phyloP scores from a whole-genome alignment of 2,888 invertebrate species.

The Dasypolia templi region DNA sequence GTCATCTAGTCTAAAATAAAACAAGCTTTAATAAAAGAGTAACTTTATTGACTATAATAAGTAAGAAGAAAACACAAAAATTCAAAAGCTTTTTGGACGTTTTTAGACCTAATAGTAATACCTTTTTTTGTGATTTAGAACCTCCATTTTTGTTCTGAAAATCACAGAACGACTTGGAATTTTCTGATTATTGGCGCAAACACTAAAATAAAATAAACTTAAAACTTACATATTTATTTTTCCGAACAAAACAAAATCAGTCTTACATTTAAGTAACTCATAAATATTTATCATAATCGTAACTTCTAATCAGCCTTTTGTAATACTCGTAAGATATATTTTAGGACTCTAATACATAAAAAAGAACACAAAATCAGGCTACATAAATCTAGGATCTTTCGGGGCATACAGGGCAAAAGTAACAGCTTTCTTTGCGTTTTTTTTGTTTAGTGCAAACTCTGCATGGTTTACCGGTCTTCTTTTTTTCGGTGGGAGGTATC shows the following conservation, averaged over 20 bases:
- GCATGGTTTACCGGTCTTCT: conserved; percentile 24
- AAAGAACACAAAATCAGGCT: conserved; percentile 1
- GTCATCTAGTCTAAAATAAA: conserved; percentile 12
- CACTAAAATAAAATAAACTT: neutral
- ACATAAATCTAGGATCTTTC: conserved; percentile 31
- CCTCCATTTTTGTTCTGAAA: conserved; percentile 1
- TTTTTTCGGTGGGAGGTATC: conserved; percentile 11
- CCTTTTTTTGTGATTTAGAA: neutral
- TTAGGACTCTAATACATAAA: conserved; percentile 7
- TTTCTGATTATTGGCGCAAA: conserved; percentile 6
- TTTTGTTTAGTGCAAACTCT: conserved; percentile 53
- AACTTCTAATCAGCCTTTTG: conserved; percentile 4
- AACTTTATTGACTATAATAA: conserved; percentile 12
- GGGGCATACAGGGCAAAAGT: conserved; percentile 40
- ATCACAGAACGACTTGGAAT: conserved; percentile 1
- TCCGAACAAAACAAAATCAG: neutral
- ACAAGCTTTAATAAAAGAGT: conserved; percentile 2
- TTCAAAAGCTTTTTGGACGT: neutral
- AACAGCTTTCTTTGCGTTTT: conserved; percentile 46
- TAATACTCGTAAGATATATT: conserved; percentile 3
- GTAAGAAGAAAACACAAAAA: neutral
- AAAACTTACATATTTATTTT: neutral
- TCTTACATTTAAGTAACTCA: conserved; percentile 4
- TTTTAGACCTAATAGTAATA: conserved; percentile 6
- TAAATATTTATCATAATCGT: neutral